Evolutionary conservation across 2,797 vertebrate species (phyloP).

Genomic region (Siniperca obscura): DNA sequence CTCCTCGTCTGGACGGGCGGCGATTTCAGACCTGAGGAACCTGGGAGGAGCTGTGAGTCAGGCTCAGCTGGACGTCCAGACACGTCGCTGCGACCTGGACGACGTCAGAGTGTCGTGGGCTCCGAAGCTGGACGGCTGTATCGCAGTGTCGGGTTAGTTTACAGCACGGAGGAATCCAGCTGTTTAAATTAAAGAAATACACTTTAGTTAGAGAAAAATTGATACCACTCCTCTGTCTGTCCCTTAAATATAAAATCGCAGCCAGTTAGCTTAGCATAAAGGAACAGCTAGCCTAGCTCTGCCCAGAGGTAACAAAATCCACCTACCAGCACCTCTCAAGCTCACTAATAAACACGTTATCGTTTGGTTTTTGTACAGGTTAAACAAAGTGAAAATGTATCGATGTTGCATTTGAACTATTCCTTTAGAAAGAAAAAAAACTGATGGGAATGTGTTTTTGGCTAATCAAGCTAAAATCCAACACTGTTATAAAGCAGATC

Average conservation of each 20-base stretch:
- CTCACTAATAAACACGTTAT: no score
- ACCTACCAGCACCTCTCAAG: no score
- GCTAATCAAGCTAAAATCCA: no score
- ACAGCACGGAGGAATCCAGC: background rate
- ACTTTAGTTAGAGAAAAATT: background rate
- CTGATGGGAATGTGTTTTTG: no score
- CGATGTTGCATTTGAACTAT: background rate
- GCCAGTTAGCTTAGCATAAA: background rate
- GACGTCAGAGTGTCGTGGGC: constrained; percentile 88
- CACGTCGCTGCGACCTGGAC: constrained; percentile 18
- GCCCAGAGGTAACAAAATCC: no score
- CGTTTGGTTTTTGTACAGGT: no score
- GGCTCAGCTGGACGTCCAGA: constrained; percentile 75
- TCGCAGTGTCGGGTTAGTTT: constrained; percentile 91
- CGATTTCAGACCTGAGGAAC: constrained; percentile 86
- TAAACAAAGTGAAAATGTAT: background rate
- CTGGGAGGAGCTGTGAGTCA: constrained; percentile 58
- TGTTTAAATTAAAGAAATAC: background rate
- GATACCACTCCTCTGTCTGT: background rate
- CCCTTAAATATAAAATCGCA: background rate
- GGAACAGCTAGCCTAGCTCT: background rate
- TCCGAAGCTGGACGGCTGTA: constrained; percentile 81
- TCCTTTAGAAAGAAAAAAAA: no score
- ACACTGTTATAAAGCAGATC: no score
- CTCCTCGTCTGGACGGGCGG: constrained; percentile 80